phyloP scores from a whole-genome alignment of 2,113 vertebrate species.

The Trematomus loennbergii region DNA sequence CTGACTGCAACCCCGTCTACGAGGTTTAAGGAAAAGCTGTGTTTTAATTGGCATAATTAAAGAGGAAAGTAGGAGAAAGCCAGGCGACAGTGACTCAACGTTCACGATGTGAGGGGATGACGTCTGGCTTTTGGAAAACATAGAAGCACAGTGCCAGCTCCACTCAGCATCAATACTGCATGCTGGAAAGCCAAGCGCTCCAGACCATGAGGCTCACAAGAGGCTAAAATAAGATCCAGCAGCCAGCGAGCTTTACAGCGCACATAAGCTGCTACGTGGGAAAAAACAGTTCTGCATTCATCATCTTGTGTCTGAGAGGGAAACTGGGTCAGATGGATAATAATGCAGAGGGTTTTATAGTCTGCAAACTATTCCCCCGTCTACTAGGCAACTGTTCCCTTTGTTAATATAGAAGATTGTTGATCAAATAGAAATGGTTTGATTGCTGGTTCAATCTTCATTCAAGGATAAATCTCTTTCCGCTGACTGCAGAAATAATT shows the following conservation, averaged over 20 bases:
- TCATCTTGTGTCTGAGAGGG: constrained; percentile 61
- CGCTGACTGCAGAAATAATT: constrained; percentile 12
- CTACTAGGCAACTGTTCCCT: not conserved
- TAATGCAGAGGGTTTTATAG: constrained; percentile 34
- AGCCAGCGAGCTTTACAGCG: constrained; percentile 61
- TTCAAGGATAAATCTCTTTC: not conserved
- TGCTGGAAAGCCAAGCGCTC: constrained; percentile 65
- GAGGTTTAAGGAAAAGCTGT: constrained; percentile 47
- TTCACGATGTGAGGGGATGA: constrained; percentile 39
- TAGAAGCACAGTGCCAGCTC: constrained; percentile 61
- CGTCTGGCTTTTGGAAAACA: constrained; percentile 52
- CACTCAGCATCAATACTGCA: constrained; percentile 78
- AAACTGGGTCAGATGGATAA: constrained; percentile 76
- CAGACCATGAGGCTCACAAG: constrained; percentile 68
- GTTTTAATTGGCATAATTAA: constrained; percentile 72
- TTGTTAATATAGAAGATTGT: constrained; percentile 8
- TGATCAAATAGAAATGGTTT: constrained; percentile 2
- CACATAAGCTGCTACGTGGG: constrained; percentile 66
- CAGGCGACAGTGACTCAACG: constrained; percentile 54
- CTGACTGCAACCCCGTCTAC: constrained; percentile 49
- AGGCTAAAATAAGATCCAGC: constrained; percentile 75
- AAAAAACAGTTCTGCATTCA: constrained; percentile 58
- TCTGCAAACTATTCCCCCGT: constrained; percentile 30
- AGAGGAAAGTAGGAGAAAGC: constrained; percentile 46
- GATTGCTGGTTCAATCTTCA: not conserved